Percentiles rank a stretch among this genome's conserved stretches.
These are phyloP conservation scores for Lasioglossum morio DNA, from an alignment of 2,888 invertebrate genomes.

Conservation along the genomic window DNA sequence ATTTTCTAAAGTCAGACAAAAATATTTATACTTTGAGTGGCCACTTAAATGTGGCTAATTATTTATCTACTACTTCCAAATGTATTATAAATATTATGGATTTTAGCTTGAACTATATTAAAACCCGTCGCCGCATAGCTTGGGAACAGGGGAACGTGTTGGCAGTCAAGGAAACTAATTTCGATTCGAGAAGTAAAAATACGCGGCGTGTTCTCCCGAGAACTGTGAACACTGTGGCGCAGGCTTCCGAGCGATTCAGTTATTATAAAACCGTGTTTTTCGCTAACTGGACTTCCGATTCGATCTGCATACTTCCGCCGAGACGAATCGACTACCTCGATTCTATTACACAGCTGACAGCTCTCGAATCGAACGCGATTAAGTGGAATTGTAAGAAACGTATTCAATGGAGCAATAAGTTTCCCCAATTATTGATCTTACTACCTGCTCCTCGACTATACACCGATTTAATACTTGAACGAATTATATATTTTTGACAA, in stretches of 20 bases:
- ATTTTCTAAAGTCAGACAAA: neutral
- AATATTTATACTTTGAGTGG: no score
- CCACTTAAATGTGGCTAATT: no score
- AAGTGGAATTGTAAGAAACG: neutral
- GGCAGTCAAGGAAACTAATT: constrained; percentile 51
- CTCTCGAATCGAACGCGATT: neutral
- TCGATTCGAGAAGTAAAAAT: constrained; percentile 52
- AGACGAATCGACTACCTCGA: neutral
- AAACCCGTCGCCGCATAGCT: constrained; percentile 28
- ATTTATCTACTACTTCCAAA: neutral
- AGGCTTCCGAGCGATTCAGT: constrained; percentile 40
- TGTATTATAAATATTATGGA: neutral
- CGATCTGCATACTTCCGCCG: neutral
- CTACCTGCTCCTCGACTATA: neutral
- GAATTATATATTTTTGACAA: neutral
- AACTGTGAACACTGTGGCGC: constrained; percentile 27
- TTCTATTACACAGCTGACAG: neutral
- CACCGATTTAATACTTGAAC: neutral
- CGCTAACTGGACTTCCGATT: constrained; percentile 19
- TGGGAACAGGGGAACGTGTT: constrained; percentile 29
- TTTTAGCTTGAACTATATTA: constrained; percentile 31
- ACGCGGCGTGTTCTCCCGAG: constrained; percentile 45
- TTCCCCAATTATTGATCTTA: neutral
- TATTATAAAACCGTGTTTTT: constrained; percentile 44
- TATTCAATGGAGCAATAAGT: neutral